Conservation (phyloP, 2,888 invertebrate species). For the Mamestra brassicae region DNA sequence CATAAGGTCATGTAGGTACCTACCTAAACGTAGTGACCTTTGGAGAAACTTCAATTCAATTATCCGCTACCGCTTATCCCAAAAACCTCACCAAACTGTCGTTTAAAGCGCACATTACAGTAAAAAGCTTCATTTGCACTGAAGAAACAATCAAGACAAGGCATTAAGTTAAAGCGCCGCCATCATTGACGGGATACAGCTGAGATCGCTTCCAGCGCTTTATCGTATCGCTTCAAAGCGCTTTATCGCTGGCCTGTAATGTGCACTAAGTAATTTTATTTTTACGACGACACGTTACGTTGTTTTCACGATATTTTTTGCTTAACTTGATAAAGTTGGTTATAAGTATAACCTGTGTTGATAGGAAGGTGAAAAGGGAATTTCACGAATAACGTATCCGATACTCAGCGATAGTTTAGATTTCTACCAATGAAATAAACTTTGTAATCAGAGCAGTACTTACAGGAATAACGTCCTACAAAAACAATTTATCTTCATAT, state of each 20-base stretch:
- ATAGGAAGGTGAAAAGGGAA: constrained; percentile 9
- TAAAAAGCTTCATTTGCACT: constrained; percentile 65
- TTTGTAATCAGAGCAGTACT: background rate
- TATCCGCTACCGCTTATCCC: constrained; percentile 18
- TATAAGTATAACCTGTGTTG: constrained; percentile 12
- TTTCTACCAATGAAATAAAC: background rate
- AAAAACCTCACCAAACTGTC: constrained; percentile 17
- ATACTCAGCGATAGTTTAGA: too few species aligned
- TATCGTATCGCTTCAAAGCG: constrained; percentile 61
- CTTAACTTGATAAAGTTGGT: constrained; percentile 7
- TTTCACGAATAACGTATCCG: background rate
- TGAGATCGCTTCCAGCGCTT: constrained; percentile 57
- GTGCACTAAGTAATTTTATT: constrained; percentile 63
- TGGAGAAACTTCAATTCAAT: background rate
- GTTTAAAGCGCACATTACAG: constrained; percentile 49
- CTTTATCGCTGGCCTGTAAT: constrained; percentile 58
- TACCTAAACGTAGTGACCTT: background rate
- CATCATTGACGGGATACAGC: constrained; percentile 53
- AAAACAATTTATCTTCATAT: too few species aligned
- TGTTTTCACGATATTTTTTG: constrained; percentile 34
- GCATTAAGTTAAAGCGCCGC: constrained; percentile 57
- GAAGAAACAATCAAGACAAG: constrained; percentile 65
- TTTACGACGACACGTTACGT: constrained; percentile 62
- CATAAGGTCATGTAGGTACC: background rate
- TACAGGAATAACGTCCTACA: background rate